Base-by-base conservation (phyloP, 37 sponge, comb jelly and placozoan species). In the Geodia barretti region DNA sequence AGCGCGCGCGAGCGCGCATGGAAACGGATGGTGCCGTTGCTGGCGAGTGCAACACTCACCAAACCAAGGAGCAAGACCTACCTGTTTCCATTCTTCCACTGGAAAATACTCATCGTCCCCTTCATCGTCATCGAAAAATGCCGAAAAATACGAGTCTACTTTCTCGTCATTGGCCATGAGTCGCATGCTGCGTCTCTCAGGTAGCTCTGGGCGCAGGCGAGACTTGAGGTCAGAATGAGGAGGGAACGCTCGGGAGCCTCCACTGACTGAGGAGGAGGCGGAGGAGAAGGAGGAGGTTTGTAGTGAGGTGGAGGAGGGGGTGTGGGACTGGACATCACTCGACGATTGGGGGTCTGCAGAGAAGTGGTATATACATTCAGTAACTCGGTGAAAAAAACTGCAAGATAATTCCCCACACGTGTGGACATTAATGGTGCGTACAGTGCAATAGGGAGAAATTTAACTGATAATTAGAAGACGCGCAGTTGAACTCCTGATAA, bases 151-250 rank as follows among this genome's bases (percentile, higher is more conserved):
- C 30, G 4, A 25, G 0, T 63, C 68, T 1, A 37, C 3, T 3
- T 62, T 34, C 23, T 64, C 79, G 26, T 72, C 73, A 59, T 41
- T 79, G 37, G 31, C 37, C 73, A 76, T 72, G 36, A 81, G 75
- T 47, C 83, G 47, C 34, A 82, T 88, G 70, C 88, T 88, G 64
- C 88, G 36, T 2, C 87, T 72, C 75, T 86, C 87, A 1, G 87
- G 87, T 2, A 80, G 31, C 74, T 74, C 83, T 41, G 87, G 60
- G 0, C 86, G 47, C 41, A 78, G 79, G 24, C 86, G 66, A 42
- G 79, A 70, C 54, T 47, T 47, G 54, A 47, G 7, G 54, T 47
- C 54, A 17, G 54, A 17, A 47, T 47, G 54, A 47, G 54, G 14
- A 47, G 14, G 54, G 54, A 17, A 14, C 54, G 14, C 14, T 14